A percentile compares a stretch with the other conserved stretches of the same genome.
phyloP scores from a whole-genome alignment of 2,797 vertebrate species.

The Myripristis murdjan region DNA sequence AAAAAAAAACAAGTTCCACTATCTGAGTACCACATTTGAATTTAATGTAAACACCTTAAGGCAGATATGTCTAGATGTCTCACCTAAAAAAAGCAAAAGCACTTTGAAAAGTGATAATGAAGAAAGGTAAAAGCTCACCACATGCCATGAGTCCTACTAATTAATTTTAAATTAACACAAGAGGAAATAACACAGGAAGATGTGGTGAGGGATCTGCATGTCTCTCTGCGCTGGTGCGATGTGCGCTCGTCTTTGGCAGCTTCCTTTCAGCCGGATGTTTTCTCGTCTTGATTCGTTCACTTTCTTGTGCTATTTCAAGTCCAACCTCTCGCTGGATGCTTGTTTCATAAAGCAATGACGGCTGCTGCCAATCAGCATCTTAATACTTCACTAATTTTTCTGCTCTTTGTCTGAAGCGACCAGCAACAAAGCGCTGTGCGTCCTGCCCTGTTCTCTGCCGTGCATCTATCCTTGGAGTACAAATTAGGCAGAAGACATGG shows the following conservation, averaged over 20 bases:
- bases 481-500: slow-evolving; percentile 9
- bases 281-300: slow-evolving; percentile 75
- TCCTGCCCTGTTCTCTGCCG: slow-evolving; percentile 12
- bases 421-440: background rate
- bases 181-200: slow-evolving; percentile 17
- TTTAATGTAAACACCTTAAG: slow-evolving; percentile 34
- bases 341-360: slow-evolving; percentile 60
- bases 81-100: slow-evolving; percentile 48
- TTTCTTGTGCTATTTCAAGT: slow-evolving; percentile 68
- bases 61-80: slow-evolving; percentile 31
- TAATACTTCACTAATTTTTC: slow-evolving; percentile 38
- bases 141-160: slow-evolving; percentile 54
- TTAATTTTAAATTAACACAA: slow-evolving; percentile 69
- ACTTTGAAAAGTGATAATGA: slow-evolving; percentile 61
- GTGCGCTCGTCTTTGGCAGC: slow-evolving; percentile 54
- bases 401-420: slow-evolving; percentile 13
- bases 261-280: slow-evolving; percentile 55
- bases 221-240: slow-evolving; percentile 28
- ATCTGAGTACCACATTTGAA: slow-evolving; percentile 27
- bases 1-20: background rate
- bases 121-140: slow-evolving; percentile 44
- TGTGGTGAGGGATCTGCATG: slow-evolving; percentile 24
- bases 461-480: slow-evolving; percentile 2
- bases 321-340: slow-evolving; percentile 65
- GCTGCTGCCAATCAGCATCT: slow-evolving; percentile 61